Conservation (phyloP, 2,888 invertebrate species). For the Dichetophora obliterata region DNA sequence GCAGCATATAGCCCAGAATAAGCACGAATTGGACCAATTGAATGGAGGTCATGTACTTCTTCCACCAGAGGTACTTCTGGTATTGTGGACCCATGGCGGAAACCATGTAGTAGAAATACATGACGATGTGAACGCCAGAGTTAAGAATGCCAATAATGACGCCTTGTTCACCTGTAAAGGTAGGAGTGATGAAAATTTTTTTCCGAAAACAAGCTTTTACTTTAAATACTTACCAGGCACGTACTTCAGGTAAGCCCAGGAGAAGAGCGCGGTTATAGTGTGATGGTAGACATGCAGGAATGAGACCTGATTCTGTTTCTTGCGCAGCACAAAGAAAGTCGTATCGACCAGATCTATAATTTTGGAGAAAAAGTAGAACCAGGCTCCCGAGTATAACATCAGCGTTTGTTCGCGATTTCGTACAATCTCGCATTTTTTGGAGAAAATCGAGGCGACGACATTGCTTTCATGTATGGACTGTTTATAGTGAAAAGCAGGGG, state of each 20-base stretch:
- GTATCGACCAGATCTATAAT: slow-evolving; percentile 84
- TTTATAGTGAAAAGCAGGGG: too few species aligned
- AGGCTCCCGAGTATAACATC: slow-evolving; percentile 73
- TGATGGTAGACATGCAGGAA: slow-evolving; percentile 93
- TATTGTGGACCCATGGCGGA: slow-evolving; percentile 71
- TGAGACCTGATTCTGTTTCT: slow-evolving; percentile 89
- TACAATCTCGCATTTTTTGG: slow-evolving; percentile 64
- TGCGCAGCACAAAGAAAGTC: slow-evolving; percentile 89
- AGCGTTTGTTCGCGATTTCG: slow-evolving; percentile 70
- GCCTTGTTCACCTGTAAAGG: slow-evolving; percentile 67
- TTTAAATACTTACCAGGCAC: slow-evolving; percentile 74
- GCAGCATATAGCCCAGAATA: slow-evolving; percentile 75
- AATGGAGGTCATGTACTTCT: slow-evolving; percentile 72
- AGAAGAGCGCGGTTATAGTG: slow-evolving; percentile 81
- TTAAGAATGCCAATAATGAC: slow-evolving; percentile 71
- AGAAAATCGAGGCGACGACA: slow-evolving; percentile 61
- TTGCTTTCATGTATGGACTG: slow-evolving; percentile 65
- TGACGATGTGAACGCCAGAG: slow-evolving; percentile 71
- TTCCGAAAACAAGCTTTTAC: background rate
- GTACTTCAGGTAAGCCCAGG: slow-evolving; percentile 85
- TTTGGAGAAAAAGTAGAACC: slow-evolving; percentile 87
- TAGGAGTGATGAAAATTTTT: background rate
- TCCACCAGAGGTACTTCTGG: slow-evolving; percentile 72
- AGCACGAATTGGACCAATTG: slow-evolving; percentile 76
- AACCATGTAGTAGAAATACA: slow-evolving; percentile 72